Evolutionary conservation across 2,113 vertebrate genomes (phyloP).

Genomic region (Oriolus oriolus): DNA sequence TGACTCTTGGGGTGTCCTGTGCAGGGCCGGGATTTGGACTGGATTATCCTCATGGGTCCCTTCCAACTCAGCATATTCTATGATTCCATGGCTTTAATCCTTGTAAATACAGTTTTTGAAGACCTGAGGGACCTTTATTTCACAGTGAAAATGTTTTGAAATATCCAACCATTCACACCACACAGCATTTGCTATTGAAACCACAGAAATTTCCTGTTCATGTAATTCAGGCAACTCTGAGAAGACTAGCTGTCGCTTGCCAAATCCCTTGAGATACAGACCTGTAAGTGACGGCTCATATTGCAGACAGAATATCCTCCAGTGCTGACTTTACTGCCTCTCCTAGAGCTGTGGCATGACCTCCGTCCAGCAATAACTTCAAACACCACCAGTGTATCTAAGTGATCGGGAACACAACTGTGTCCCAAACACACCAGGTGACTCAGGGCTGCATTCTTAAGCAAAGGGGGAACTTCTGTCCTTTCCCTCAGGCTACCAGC

Average conservation of each 20-base stretch:
- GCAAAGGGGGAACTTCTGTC: neutral
- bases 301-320: neutral
- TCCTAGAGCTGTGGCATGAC: neutral
- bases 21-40: too few species aligned
- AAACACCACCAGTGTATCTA: neutral
- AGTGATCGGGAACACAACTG: neutral
- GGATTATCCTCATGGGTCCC: fast-evolving
- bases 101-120: neutral
- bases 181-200: neutral
- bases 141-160: neutral
- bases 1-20: neutral
- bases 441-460: neutral
- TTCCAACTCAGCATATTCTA: neutral
- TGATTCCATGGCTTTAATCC: neutral
- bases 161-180: neutral
- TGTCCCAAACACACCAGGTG: neutral
- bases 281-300: neutral
- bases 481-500: neutral
- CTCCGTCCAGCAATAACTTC: neutral
- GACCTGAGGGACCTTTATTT: neutral
- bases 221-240: neutral
- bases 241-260: neutral
- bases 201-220: neutral
- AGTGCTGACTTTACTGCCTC: neutral
- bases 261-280: neutral